Base-by-base conservation (phyloP, 1,140 invertebrate genomes). In the Megathymus violae region DNA sequence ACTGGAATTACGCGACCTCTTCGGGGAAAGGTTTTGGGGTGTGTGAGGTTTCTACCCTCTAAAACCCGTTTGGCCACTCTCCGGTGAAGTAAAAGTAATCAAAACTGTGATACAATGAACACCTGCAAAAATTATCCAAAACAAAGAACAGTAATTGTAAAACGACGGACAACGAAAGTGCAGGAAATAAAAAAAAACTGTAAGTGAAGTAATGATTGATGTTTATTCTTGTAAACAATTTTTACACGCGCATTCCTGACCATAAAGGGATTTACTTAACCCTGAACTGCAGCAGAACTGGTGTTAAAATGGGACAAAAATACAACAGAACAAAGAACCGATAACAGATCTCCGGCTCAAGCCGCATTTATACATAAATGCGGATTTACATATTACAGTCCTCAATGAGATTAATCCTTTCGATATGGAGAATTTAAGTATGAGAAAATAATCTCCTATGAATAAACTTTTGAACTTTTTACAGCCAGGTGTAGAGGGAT, bases 321-420 rank as follows among this genome's bases (percentile, higher is more conserved):
- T 61, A 70, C 64, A 69, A 56, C 58, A 61, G 61, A 76, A 81
- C 80, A 83, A 80, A 83, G 74, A 70, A 52, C 38, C 60, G 76
- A 84, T 85, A 80, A 69, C 52, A 48, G 65, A 83, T 80, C 81
- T 63, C 44, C 60, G 69, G 67, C 58, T 62, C 58, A 50, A 67
- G 64, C 40, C 44, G 69, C 73, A 75, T 78, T 78, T 71, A 78
- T 79, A 82, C 74, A 72, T 63, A 76, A 84, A 85, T 73, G 80
- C 76, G 69, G 62, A 83, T 86, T 88, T 82, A 85, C 83, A 88
- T 88, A 80, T 64, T 73, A 78, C 76, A 77, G 70, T 71, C 47
- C 62, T 69, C 50, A 67, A 62, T 27, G 69, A 76, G 85, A 88
- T 86, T 74, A 67, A 83, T 76, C 74, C 74, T 51, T 67, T 56